phyloP scores from a whole-genome alignment of 2,113 vertebrate species.

The Brevimyrus niger region DNA sequence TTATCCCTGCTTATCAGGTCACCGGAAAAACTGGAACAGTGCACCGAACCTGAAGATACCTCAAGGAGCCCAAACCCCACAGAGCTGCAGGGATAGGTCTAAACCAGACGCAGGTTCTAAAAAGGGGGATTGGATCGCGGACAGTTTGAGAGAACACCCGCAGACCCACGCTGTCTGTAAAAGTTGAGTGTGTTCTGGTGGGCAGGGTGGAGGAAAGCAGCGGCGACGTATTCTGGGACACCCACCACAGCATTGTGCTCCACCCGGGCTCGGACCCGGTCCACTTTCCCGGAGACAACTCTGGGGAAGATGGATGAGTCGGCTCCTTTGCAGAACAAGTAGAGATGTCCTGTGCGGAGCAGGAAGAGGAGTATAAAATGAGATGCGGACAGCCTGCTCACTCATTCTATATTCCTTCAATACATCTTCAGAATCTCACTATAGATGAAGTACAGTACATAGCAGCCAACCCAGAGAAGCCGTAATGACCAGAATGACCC shows the following conservation, averaged over 20 bases:
- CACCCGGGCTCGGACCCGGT: constrained; percentile 77
- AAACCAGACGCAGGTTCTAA: not conserved
- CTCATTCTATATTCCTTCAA: not conserved
- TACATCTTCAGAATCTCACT: not conserved
- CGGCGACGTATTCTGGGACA: not conserved
- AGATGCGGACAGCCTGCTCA: constrained; percentile 23
- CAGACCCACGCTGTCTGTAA: not conserved
- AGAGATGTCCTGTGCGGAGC: constrained; percentile 70
- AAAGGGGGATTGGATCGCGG: not conserved
- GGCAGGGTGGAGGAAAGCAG: not conserved
- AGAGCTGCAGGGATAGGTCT: not conserved
- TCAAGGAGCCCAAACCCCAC: constrained; percentile 15
- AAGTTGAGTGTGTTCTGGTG: not conserved
- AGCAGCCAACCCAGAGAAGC: not conserved
- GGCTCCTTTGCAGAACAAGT: constrained; percentile 93
- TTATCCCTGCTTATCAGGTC: not conserved
- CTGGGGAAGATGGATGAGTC: constrained; percentile 94
- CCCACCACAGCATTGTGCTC: constrained; percentile 95
- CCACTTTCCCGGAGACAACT: constrained; percentile 85
- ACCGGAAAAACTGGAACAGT: not conserved
- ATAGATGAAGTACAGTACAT: not conserved
- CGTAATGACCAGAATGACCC: not conserved
- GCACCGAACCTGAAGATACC: constrained; percentile 23
- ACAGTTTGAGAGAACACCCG: not conserved
- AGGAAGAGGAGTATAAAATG: not conserved